Base-by-base conservation (phyloP, 2,797 vertebrate species). In the Gastrophryne carolinensis region DNA sequence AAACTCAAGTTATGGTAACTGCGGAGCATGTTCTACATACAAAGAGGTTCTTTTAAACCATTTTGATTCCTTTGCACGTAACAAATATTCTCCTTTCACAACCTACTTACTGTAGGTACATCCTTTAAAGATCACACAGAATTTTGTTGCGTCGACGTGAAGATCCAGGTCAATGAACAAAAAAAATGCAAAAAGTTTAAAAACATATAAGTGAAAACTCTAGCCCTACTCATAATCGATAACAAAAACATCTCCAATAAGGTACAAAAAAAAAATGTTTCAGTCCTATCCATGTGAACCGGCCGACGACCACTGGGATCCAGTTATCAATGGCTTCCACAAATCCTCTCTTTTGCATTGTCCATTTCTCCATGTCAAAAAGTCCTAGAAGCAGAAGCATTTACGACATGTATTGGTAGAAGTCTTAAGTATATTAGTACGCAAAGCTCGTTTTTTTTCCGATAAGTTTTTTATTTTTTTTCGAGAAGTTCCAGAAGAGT, bases 161-260 rank as follows among this genome's bases (percentile, higher is more conserved):
- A 62, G 32, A 80, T 81, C 71, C 84, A 4, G 84, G 84, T 84
- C 86, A 79, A 84, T 64, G 19, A 60, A 34, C 8, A 82, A 83
- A 54, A 82, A 83, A 39, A 26, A n/a, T 35, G 7, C 1, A 23
- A 61, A 49, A 61, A 0, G 75, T 81, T 80, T 84, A 90, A 84
- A 85, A 89, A 89, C 84, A 84, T 87, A 81, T 78, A 90, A 83
- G 84, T 86, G 86, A 90, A 84, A 86, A 89, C 82, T 53, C 87
- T 89, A 91, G 81, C 82, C 82, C 81, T 85, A 84, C 75, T 79
- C 77, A 80, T 82, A 84, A 83, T 83, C 85, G 54, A 81, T 81
- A 82, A 87, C 85, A 87, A 90, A 64, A 89, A 88, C 87, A 85
- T 89, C 87, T 82, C 87, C 74, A 80, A 0, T 85, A 89, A 86